Evolutionary conservation across 1,140 invertebrate genomes (phyloP), one percentile per base, ranked within the genome.

Genomic region (Calosoma granatense): DNA sequence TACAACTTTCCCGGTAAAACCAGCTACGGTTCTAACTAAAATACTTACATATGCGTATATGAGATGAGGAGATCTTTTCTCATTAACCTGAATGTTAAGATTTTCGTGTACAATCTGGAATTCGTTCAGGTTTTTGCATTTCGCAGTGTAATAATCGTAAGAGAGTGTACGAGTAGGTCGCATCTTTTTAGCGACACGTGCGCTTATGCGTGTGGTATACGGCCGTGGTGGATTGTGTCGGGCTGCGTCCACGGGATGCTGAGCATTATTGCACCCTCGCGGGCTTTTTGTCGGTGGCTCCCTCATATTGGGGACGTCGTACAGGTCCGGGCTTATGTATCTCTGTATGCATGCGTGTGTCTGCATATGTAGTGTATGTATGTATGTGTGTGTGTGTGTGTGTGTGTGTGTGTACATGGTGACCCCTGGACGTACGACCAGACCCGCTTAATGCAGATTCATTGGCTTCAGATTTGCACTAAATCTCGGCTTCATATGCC

Each of bases 191-290:
- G 4, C 26, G 4, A 6, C 41, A 47, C 41, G 15, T 6, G 6
- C 17, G 15, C 41, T 6, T 30, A 30, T 30, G 26, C 26, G 26
- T 30, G 14, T 30, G 26, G 26, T 30, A 30, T 30, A 30, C 26
- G 6, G 4, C 4, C 14, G 26, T 30, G 26, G 26, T 30, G 26
- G 4, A 6, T 6, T 30, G 26, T 30, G 26, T 30, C 26, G 26
- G 26, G 26, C 4, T 30, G 26, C 14, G 26, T 30, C 41, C 9
- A 6, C 6, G 4, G 41, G 6, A 17, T 17, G 6, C 41, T 47
- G 6, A 47, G 41, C 17, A 47, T 47, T 47, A 47, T 47, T 47
- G 41, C 41, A 47, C 41, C 41, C 41, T 17, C 17, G 41, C 17
- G 41, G 15, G 9, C 41, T 47, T 47, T 47, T 47, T 47, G 41